Percentiles rank a stretch among this genome's conserved stretches.
These are phyloP conservation scores for Etheostoma nigrum DNA, from an alignment of 2,797 vertebrate species.

Conservation along the genomic window DNA sequence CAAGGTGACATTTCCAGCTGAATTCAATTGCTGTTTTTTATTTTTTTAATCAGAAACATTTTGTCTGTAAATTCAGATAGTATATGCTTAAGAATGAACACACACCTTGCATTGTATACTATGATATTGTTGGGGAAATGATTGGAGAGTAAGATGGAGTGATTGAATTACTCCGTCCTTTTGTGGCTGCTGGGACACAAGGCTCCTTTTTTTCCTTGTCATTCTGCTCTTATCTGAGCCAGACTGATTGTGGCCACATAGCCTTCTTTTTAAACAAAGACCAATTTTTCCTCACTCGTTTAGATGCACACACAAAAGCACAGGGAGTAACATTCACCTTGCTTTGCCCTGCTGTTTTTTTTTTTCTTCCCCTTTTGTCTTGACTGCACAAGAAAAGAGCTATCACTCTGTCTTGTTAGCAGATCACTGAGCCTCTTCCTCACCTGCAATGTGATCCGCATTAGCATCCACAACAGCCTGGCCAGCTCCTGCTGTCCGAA, in stretches of 20 bases:
- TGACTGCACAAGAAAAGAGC: constrained; percentile 56
- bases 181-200: constrained; percentile 49
- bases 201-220: constrained; percentile 30
- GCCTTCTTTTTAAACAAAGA: constrained; percentile 71
- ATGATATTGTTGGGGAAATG: constrained; percentile 31
- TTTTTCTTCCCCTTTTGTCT: constrained; percentile 22
- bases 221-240: constrained; percentile 63
- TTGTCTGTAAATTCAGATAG: constrained; percentile 8
- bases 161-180: constrained; percentile 38
- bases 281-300: not conserved
- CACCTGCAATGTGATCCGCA: constrained; percentile 75
- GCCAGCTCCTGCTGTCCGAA: constrained; percentile 54
- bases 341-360: constrained; percentile 38
- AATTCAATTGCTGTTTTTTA: constrained; percentile 1
- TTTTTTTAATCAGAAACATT: constrained; percentile 6
- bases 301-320: constrained; percentile 10
- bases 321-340: constrained; percentile 55
- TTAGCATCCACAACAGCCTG: constrained; percentile 68
- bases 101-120: not conserved
- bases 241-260: constrained; percentile 68
- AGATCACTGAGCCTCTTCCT: constrained; percentile 59
- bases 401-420: constrained; percentile 62
- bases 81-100: not conserved
- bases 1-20: constrained; percentile 1
- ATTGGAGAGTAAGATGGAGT: constrained; percentile 23